A percentile compares a stretch with the other conserved stretches of the same genome.
phyloP scores from a whole-genome alignment of 1,140 invertebrate species.

The Anastatus disparis region DNA sequence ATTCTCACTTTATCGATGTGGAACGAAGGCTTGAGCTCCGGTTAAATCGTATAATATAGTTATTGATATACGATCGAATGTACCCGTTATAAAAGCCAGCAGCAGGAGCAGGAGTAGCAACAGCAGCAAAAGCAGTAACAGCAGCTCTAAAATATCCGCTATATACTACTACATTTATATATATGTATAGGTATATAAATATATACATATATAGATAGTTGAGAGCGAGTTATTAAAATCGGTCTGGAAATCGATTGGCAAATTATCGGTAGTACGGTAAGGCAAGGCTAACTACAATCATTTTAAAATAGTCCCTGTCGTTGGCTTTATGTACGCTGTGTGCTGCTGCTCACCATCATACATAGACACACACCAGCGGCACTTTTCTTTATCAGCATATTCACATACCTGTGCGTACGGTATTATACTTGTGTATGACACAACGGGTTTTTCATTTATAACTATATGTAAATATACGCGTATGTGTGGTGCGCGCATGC shows the following conservation, averaged over 20 bases:
- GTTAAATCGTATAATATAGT: constrained; percentile 33
- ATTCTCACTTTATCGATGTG: constrained; percentile 31
- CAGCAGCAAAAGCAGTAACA: too few relatives aligned
- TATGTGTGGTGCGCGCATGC: neutral
- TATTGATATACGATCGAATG: constrained; percentile 37
- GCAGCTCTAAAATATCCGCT: constrained; percentile 2
- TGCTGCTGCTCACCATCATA: too few relatives aligned
- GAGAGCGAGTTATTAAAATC: constrained; percentile 36
- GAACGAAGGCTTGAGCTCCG: neutral
- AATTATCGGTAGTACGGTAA: constrained; percentile 29
- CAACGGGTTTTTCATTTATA: constrained; percentile 3
- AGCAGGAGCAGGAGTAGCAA: neutral
- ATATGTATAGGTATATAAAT: neutral
- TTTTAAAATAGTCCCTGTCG: constrained; percentile 35
- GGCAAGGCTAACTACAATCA: constrained; percentile 40
- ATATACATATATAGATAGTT: neutral
- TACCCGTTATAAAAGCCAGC: constrained; percentile 2
- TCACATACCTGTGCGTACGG: too few relatives aligned
- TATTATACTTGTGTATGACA: too few relatives aligned
- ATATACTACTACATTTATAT: neutral
- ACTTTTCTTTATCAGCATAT: too few relatives aligned
- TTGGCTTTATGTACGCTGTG: too few relatives aligned
- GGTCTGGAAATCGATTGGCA: constrained; percentile 34
- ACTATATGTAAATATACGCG: neutral
- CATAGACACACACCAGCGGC: too few relatives aligned